A percentile compares a stretch with the other conserved stretches of the same genome.
Evolutionary conservation across 2,113 vertebrate species (phyloP).

Genomic region (Corythaeola cristata): DNA sequence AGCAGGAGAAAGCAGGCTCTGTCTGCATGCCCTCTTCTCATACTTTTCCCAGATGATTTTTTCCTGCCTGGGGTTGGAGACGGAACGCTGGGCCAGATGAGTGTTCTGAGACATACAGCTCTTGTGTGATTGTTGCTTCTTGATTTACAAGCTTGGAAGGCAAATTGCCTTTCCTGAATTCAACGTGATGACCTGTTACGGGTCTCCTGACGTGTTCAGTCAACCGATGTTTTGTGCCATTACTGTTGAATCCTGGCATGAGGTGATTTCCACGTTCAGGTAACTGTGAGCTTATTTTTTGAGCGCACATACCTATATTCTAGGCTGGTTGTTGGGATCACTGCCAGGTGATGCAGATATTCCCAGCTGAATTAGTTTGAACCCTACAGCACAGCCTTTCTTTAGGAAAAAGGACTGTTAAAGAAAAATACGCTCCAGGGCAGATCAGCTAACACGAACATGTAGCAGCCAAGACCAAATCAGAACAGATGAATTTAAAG

Average conservation of each 20-base stretch:
- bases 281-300: not conserved
- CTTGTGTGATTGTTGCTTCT: not conserved
- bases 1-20: not conserved
- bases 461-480: not conserved
- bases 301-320: not conserved
- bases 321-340: not conserved
- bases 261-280: not conserved
- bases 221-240: not conserved
- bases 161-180: not conserved
- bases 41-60: not conserved
- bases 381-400: not conserved
- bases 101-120: not conserved
- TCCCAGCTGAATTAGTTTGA: not conserved
- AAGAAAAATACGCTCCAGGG: not conserved
- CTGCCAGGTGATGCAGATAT: not conserved
- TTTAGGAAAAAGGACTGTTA: not conserved
- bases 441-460: not conserved
- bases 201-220: not conserved
- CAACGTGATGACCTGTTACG: not conserved
- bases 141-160: not conserved
- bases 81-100: not conserved
- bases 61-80: not conserved
- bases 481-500: not conserved
- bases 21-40: not conserved
- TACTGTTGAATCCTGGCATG: not conserved